These are phyloP conservation scores for Nemotelus pantherinus DNA, from an alignment of 2,888 invertebrate species.

Conservation along the genomic window DNA sequence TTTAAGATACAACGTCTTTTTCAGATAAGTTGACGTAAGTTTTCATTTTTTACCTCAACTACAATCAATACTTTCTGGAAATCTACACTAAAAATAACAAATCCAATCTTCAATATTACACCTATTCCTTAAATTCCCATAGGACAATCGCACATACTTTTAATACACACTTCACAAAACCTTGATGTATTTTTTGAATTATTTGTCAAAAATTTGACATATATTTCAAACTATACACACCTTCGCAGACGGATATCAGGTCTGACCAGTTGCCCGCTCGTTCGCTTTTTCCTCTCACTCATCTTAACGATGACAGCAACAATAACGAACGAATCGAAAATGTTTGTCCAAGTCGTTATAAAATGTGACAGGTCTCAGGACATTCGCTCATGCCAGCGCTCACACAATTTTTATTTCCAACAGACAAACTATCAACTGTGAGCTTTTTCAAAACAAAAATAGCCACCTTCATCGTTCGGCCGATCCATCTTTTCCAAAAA, in stretches of 20 bases:
- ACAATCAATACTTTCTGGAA: background rate
- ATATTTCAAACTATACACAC: slow-evolving; percentile 2
- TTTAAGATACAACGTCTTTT: too few relatives aligned
- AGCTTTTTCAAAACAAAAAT: too few relatives aligned
- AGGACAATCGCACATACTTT: slow-evolving; percentile 1
- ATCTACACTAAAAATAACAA: background rate
- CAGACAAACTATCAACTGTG: too few relatives aligned
- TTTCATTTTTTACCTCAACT: too few relatives aligned
- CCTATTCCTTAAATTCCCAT: slow-evolving; percentile 3
- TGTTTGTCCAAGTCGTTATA: slow-evolving; percentile 32
- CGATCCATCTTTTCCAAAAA: too few relatives aligned
- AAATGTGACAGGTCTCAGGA: slow-evolving; percentile 33
- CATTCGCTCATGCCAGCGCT: background rate
- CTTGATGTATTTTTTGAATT: slow-evolving; percentile 33
- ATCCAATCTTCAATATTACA: background rate
- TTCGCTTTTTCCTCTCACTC: background rate
- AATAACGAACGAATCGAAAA: slow-evolving; percentile 30
- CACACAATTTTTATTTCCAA: too few relatives aligned
- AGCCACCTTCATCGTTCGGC: too few relatives aligned
- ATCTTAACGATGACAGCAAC: slow-evolving; percentile 15
- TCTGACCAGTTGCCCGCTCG: background rate
- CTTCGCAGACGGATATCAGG: background rate
- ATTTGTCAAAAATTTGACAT: slow-evolving; percentile 36
- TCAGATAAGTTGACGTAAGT: too few relatives aligned
- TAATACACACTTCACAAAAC: background rate